Evolutionary conservation across 2,113 vertebrate genomes (phyloP).

Genomic region (Dasyornis broadbenti): DNA sequence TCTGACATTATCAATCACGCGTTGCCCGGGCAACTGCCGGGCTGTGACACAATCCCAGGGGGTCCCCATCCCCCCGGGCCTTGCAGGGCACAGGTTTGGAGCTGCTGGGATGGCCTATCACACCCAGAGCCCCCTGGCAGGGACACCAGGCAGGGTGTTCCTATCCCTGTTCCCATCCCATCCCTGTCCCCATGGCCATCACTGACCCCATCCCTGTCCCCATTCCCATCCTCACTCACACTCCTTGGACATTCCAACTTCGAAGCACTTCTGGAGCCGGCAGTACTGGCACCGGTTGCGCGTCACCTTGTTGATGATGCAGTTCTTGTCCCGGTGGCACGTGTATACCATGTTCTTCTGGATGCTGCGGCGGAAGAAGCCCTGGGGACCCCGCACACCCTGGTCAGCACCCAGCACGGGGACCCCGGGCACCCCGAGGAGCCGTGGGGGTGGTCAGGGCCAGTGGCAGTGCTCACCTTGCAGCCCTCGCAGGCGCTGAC

Average conservation of each 20-base stretch:
- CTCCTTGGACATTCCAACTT: slow-evolving; percentile 99
- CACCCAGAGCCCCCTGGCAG: accelerated
- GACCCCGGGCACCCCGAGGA: not conserved
- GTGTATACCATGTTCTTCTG: slow-evolving; percentile 99
- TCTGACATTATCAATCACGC: slow-evolving; percentile 79
- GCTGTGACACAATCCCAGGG: slow-evolving; percentile 63
- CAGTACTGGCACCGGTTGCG: slow-evolving; percentile 99
- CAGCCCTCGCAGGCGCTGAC: slow-evolving; percentile 98
- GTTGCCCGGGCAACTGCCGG: slow-evolving; percentile 66
- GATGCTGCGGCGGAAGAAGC: slow-evolving; percentile 96
- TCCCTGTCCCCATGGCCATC: not conserved
- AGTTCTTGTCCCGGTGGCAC: slow-evolving; percentile 97
- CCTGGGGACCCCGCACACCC: slow-evolving; percentile 62
- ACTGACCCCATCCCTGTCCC: not conserved
- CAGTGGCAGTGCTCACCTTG: slow-evolving; percentile 80
- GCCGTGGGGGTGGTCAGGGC: accelerated
- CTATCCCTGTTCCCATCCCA: not conserved
- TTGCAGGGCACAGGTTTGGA: not conserved
- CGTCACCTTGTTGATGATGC: slow-evolving; percentile 99
- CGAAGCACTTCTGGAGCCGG: slow-evolving; percentile 98
- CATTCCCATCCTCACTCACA: slow-evolving; percentile 76
- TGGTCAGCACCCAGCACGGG: accelerated
- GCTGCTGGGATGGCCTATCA: not conserved
- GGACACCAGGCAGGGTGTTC: not conserved
- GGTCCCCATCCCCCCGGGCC: not conserved